Base-by-base conservation (phyloP, 2,797 vertebrate species). In the Labeo calbasu region DNA sequence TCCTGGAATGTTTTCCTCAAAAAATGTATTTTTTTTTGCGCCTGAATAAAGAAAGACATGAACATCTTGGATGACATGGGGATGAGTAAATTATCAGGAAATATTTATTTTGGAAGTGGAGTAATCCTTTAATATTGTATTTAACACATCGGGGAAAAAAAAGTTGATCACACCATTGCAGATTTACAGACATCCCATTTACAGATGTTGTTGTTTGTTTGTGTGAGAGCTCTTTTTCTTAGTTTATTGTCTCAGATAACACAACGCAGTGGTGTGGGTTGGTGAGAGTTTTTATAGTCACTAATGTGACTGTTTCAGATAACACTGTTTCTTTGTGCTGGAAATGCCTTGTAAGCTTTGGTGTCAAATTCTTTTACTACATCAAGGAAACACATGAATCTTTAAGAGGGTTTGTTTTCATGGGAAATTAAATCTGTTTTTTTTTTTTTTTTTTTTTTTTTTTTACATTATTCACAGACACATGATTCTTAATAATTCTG, bases 211-310 rank as follows among this genome's bases (percentile, higher is more conserved):
- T 32, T 77, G 40, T 40, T 61, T 14, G 1, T 61, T 78, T 79
- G 25, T 48, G 65, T 25, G 51, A 23, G 23, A 53, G 50, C 32
- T 28, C 12, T 25, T n/a, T n/a, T 43, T 86, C 59, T 51, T 28
- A 55, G 63, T 68, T 71, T 80, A 23, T 85, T 11, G 73, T 77
- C 23, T 80, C 50, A 40, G 71, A 82, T 83, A 78, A 81, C 68
- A 40, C 57, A 61, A 43, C 51, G 43, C 71, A 59, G 28, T 66
- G 72, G 43, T 84, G 78, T 70, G 55, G 51, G 17, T 76, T 82
- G 25, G 51, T 81, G 68, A 43, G 43, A 3, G 46, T 73, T 79
- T n/a, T 70, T 53, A 66, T 69, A 57, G 25, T 40, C 86, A 51
- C 80, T 86, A 28, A 86, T 63, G 40, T 43, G 71, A 53, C 76